A percentile compares a stretch with the other conserved stretches of the same genome.
phyloP scores from a whole-genome alignment of 2,888 invertebrate genomes.

The Oxyteleia sp. region DNA sequence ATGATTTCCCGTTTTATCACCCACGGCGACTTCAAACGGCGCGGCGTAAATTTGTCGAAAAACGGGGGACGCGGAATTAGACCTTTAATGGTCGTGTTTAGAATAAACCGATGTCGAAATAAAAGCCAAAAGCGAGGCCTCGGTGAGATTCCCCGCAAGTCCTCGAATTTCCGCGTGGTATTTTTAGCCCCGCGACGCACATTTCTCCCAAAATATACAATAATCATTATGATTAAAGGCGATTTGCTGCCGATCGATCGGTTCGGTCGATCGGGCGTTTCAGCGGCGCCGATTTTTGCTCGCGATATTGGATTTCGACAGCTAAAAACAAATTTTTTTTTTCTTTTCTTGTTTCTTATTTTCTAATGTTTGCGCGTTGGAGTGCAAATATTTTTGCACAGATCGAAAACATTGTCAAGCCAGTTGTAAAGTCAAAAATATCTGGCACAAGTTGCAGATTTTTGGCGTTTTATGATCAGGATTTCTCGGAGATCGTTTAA shows the following conservation, averaged over 20 bases:
- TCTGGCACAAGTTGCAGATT: slow-evolving; percentile 66
- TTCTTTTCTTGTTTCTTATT: not conserved
- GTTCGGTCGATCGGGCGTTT: no score
- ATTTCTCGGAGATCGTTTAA: slow-evolving; percentile 72
- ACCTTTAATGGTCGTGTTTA: slow-evolving; percentile 57
- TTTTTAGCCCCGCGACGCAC: slow-evolving; percentile 63
- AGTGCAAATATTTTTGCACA: slow-evolving; percentile 44
- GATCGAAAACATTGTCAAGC: slow-evolving; percentile 57
- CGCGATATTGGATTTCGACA: slow-evolving; percentile 3
- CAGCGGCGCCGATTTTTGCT: no score
- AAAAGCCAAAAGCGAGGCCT: slow-evolving; percentile 45
- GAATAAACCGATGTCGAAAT: slow-evolving; percentile 59
- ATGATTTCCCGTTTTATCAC: not conserved
- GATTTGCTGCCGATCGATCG: no score
- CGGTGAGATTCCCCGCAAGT: slow-evolving; percentile 64
- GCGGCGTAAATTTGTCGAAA: slow-evolving; percentile 2
- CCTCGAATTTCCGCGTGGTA: slow-evolving; percentile 70
- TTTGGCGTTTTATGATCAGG: slow-evolving; percentile 72
- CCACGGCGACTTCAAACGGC: not conserved
- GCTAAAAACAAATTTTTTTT: not conserved
- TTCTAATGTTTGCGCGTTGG: slow-evolving; percentile 8
- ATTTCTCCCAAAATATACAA: slow-evolving; percentile 69
- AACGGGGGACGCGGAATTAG: slow-evolving; percentile 33
- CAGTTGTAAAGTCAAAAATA: slow-evolving; percentile 65
- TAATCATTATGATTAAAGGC: slow-evolving; percentile 31